These are phyloP conservation scores for Pholis gunnellus DNA, from an alignment of 2,113 vertebrate genomes.

Conservation along the genomic window DNA sequence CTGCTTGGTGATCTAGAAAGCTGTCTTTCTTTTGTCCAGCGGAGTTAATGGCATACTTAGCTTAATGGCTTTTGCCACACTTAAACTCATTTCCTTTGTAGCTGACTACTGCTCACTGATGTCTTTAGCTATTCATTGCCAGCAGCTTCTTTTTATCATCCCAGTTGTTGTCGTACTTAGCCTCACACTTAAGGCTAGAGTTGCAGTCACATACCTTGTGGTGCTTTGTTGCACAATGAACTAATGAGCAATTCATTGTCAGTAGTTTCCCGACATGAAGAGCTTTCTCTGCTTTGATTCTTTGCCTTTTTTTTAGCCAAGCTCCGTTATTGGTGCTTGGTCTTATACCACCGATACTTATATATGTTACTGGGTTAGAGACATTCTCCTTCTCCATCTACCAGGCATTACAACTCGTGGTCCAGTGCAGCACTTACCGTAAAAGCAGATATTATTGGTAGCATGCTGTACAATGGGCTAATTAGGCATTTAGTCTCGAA, in stretches of 20 bases:
- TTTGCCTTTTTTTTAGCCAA: conserved; percentile 17
- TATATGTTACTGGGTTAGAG: conserved; percentile 11
- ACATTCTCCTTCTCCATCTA: conserved; percentile 11
- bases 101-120: conserved; percentile 47
- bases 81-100: conserved; percentile 59
- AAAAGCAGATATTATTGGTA: conserved; percentile 46
- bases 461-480: conserved; percentile 46
- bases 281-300: conserved; percentile 18
- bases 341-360: background rate
- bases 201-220: conserved; percentile 58
- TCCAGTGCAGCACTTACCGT: conserved; percentile 41
- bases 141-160: conserved; percentile 60
- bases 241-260: conserved; percentile 62
- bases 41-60: conserved; percentile 54
- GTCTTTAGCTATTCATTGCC: conserved; percentile 53
- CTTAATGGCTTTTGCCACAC: conserved; percentile 48
- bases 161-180: conserved; percentile 52
- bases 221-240: conserved; percentile 55
- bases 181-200: conserved; percentile 63
- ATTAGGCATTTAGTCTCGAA: conserved; percentile 56
- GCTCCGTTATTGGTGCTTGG: conserved; percentile 3
- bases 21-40: conserved; percentile 24
- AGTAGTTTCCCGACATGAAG: conserved; percentile 51
- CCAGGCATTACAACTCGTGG: conserved; percentile 21
- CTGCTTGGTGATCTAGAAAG: conserved; percentile 14